Evolutionary conservation across 2,113 vertebrate species (phyloP).

Genomic region (Crotalus horridus): DNA sequence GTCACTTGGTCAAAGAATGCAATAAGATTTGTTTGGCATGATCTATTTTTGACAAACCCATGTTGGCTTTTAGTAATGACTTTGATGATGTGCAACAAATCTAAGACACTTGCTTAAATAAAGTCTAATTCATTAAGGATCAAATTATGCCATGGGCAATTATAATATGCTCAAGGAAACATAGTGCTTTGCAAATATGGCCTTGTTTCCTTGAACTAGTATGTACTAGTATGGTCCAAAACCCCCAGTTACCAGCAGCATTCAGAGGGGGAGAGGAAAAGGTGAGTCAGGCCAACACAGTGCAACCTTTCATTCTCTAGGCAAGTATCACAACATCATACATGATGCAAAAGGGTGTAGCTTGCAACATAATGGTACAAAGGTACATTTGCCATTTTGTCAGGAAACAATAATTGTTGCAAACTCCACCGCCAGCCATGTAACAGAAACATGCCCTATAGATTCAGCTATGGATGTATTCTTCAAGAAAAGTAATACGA

Average conservation of each 20-base stretch:
- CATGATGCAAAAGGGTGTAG: not conserved
- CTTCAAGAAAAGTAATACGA: not conserved
- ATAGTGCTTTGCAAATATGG: not conserved
- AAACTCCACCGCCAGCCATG: not conserved
- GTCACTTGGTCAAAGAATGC: too few species aligned
- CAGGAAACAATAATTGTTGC: not conserved
- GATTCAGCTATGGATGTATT: not conserved
- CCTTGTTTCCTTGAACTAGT: not conserved
- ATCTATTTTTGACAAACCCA: too few species aligned
- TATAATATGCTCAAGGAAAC: not conserved
- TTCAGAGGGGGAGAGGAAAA: not conserved
- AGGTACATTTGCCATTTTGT: not conserved
- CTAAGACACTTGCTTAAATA: not conserved
- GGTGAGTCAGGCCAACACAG: not conserved
- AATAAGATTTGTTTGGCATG: too few species aligned
- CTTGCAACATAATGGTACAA: not conserved
- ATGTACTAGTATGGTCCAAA: not conserved
- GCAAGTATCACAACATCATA: not conserved
- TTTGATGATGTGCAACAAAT: not conserved
- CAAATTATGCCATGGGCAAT: not conserved
- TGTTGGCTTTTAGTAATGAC: too few species aligned
- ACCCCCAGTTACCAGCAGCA: not conserved
- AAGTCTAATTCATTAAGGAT: not conserved
- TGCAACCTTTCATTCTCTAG: not conserved
- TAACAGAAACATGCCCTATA: not conserved